Base-by-base conservation (phyloP, 2,797 vertebrate species). In the Chelidonichthys spinosus region DNA sequence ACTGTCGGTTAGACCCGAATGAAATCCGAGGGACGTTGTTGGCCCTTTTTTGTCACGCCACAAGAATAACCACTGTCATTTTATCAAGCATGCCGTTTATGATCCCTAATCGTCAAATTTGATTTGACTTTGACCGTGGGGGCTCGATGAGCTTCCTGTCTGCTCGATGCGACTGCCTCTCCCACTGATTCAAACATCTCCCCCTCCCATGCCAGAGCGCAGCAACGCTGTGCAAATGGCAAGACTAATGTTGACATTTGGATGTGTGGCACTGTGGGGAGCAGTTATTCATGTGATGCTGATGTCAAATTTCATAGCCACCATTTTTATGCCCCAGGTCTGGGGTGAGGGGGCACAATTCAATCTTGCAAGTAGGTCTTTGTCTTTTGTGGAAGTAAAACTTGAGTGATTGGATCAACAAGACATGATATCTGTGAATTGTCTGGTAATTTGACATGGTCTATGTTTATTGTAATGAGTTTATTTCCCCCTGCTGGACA, bases 201-300 rank as follows among this genome's bases (percentile, higher is more conserved):
- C 54, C 33, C 25, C 11, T 42, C 33, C 14, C 50, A 25, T 17
- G 17, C 49, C n/a, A 9, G 11, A 55, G 2, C 37, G 37, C 47
- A 54, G 15, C 15, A 55, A 10, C 10, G 1, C 42, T 62, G 33
- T 35, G 50, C n/a, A 68, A 66, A 54, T 47, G 13, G 55, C 35
- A 54, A 52, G 58, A 60, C 32, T 56, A 43, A 76, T 60, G 56
- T 58, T 75, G 71, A 69, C 37, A 46, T 61, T 60, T 77, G 11
- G 35, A 54, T 46, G 18, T 49, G 33, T 61, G 17, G 44, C 42
- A 42, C 44, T 61, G 18, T 74, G 37, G 67, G 55, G 63, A 70
- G 59, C 39, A 5, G 32, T 73, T 64, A 59, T 60, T 71, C 54
- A 49, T 37, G 9, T 50, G 49, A n/a, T 17, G 54, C n/a, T 17